phyloP scores from a whole-genome alignment of 53 echinoderm and acorn worm species.

The Paracentrotus lividus region DNA sequence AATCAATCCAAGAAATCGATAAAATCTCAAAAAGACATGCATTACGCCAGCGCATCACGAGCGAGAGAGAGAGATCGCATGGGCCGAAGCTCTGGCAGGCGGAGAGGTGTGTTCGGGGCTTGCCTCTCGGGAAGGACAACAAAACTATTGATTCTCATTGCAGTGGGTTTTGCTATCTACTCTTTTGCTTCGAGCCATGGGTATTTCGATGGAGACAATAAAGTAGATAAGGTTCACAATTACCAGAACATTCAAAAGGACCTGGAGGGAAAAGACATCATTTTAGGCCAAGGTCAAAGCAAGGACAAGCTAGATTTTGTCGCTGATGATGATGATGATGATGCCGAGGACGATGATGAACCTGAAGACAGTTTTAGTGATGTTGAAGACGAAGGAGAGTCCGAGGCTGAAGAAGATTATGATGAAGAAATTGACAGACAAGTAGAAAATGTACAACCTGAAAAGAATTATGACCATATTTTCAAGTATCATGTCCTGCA shows the following conservation, averaged over 20 bases:
- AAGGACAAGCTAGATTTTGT: neutral
- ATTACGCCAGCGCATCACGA: slow-evolving; percentile 80
- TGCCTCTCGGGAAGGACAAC: slow-evolving; percentile 2
- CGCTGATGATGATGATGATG: too few relatives aligned
- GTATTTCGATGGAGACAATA: slow-evolving; percentile 6
- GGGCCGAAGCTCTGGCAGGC: neutral
- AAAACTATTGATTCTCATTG: slow-evolving; percentile 40
- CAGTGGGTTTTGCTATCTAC: slow-evolving; percentile 49
- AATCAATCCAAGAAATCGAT: slow-evolving; percentile 9
- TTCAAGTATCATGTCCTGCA: slow-evolving; percentile 88
- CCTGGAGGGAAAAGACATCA: neutral
- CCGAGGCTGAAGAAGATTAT: neutral
- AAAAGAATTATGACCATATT: slow-evolving; percentile 43
- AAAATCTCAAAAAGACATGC: slow-evolving; percentile 67
- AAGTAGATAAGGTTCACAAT: neutral
- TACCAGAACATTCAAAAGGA: neutral
- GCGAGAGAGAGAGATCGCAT: slow-evolving; percentile 68
- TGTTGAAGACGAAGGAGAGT: neutral
- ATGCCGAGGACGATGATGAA: neutral
- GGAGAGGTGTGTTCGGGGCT: slow-evolving; percentile 32
- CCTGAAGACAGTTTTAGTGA: neutral
- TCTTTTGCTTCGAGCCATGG: neutral
- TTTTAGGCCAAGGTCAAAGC: neutral
- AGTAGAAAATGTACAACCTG: slow-evolving; percentile 3
- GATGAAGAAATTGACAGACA: neutral